Evolutionary conservation across 2,888 invertebrate genomes (phyloP).

Genomic region (Bedellia somnulentella): DNA sequence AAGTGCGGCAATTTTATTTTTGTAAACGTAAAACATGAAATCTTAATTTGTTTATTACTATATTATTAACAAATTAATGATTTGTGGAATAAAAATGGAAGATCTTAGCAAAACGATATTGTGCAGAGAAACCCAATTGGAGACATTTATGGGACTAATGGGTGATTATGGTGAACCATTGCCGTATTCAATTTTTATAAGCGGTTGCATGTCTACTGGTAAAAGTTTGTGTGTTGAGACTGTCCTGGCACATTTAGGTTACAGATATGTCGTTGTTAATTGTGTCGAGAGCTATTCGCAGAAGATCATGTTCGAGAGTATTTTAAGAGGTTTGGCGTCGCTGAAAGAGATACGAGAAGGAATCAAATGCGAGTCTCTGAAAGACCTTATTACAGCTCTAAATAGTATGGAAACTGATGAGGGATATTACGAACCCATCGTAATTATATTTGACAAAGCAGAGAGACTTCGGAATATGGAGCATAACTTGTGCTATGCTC

Average conservation of each 20-base stretch:
- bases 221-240: slow-evolving; percentile 72
- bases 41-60: slow-evolving; percentile 4
- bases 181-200: slow-evolving; percentile 72
- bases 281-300: slow-evolving; percentile 81
- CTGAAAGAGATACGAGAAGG: slow-evolving; percentile 31
- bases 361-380: slow-evolving; percentile 67
- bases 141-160: slow-evolving; percentile 46
- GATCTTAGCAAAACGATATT: slow-evolving; percentile 40
- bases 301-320: slow-evolving; percentile 75
- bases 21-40: neutral
- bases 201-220: slow-evolving; percentile 83
- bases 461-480: slow-evolving; percentile 78
- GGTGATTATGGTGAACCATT: slow-evolving; percentile 63
- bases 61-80: too few species aligned
- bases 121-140: slow-evolving; percentile 52
- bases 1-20: neutral
- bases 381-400: slow-evolving; percentile 64
- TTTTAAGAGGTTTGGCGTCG: slow-evolving; percentile 62
- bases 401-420: slow-evolving; percentile 23
- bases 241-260: slow-evolving; percentile 59
- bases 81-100: slow-evolving; percentile 43
- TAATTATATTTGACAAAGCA: slow-evolving; percentile 79
- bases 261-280: slow-evolving; percentile 69
- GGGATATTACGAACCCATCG: slow-evolving; percentile 40
- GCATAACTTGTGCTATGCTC: slow-evolving; percentile 69